These are phyloP conservation scores for Melanotus villosus DNA, from an alignment of 2,888 invertebrate genomes.

Conservation along the genomic window DNA sequence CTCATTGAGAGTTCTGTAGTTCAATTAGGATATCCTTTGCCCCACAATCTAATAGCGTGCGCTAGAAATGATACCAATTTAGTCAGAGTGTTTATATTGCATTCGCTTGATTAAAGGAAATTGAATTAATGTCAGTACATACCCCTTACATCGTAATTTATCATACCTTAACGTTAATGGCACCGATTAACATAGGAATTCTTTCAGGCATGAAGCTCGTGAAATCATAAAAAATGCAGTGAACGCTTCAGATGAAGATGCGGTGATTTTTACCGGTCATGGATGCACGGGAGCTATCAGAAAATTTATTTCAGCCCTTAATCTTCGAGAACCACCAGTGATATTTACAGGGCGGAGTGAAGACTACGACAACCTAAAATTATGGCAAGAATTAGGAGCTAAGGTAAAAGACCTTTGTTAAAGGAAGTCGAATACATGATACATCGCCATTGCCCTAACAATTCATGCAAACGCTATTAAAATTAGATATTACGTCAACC, in stretches of 20 bases:
- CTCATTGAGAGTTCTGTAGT: slow-evolving; percentile 20
- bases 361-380: slow-evolving; percentile 82
- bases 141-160: background rate
- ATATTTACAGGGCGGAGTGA: slow-evolving; percentile 87
- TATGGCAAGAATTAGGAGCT: slow-evolving; percentile 86
- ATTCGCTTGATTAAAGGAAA: slow-evolving; percentile 22
- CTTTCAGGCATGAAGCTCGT: slow-evolving; percentile 82
- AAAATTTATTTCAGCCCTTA: slow-evolving; percentile 81
- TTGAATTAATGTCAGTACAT: slow-evolving; percentile 20
- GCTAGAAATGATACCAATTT: slow-evolving; percentile 14
- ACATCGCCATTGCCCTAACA: too few relatives aligned
- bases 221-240: slow-evolving; percentile 84
- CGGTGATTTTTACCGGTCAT: slow-evolving; percentile 81
- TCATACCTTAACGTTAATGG: too few relatives aligned
- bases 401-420: slow-evolving; percentile 71
- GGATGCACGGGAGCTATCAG: slow-evolving; percentile 85
- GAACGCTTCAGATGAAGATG: slow-evolving; percentile 86
- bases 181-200: too few relatives aligned
- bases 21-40: slow-evolving; percentile 40
- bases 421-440: background rate
- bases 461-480: background rate
- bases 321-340: slow-evolving; percentile 75
- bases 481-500: slow-evolving; percentile 15
- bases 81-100: background rate
- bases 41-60: slow-evolving; percentile 28